Percentiles rank a stretch among this genome's conserved stretches.
phyloP scores from a whole-genome alignment of 2,113 vertebrate genomes.

The human region GRCh38 chr1:42030501-42031000 shows the following conservation, averaged over 20 bases:
- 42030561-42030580: background rate
- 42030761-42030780: background rate
- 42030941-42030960: constrained; percentile 18
- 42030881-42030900: background rate
- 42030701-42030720: constrained; percentile 41
- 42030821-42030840: background rate
- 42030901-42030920: background rate
- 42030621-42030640: background rate
- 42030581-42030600: background rate
- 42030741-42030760: constrained; percentile 36
- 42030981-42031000: background rate
- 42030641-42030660: background rate
- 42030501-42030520: background rate
- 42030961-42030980: background rate
- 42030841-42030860: background rate
- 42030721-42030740: background rate
- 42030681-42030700: background rate
- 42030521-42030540: background rate
- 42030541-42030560: background rate
- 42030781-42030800: background rate
- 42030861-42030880: background rate
- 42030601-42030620: background rate
- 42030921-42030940: background rate
- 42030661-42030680: constrained; percentile 13
- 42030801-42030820: background rate